phyloP scores from a whole-genome alignment of 1,140 invertebrate species.

The Plectus sambesii region DNA sequence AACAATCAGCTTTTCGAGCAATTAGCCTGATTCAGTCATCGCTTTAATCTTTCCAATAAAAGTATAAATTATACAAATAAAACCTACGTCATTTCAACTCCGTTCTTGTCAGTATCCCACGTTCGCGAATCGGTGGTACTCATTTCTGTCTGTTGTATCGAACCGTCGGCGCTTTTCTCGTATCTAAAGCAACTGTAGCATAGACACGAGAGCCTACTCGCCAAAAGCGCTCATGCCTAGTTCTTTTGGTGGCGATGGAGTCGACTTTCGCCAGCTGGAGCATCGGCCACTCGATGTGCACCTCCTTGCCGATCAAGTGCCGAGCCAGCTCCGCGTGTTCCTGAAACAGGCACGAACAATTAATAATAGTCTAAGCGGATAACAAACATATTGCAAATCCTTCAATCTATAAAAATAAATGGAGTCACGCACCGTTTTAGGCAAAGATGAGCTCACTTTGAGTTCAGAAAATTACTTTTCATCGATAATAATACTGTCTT shows the following conservation, averaged over 20 bases:
- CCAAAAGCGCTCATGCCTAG: not conserved
- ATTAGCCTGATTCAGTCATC: not conserved
- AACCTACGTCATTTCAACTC: slow-evolving; percentile 1
- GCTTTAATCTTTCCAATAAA: not conserved
- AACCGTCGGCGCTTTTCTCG: too few species aligned
- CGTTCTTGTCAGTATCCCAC: not conserved
- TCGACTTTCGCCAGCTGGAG: slow-evolving; percentile 5
- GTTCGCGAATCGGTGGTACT: not conserved
- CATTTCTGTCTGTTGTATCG: too few species aligned
- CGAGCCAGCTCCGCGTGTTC: slow-evolving; percentile 41
- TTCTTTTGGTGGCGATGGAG: slow-evolving; percentile 1
- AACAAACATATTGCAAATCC: too few species aligned
- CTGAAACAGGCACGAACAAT: too few species aligned
- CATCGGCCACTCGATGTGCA: slow-evolving; percentile 64
- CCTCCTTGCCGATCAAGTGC: slow-evolving; percentile 58
- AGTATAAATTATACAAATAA: not conserved
- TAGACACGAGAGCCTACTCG: not conserved
- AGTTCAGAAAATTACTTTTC: too few species aligned
- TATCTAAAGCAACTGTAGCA: not conserved
- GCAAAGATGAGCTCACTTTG: too few species aligned
- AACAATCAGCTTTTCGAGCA: too few species aligned
- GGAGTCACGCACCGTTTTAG: too few species aligned
- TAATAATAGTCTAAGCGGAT: slow-evolving; percentile 6
- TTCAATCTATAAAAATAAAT: too few species aligned
- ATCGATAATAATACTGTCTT: too few species aligned